These are phyloP conservation scores for Helicoverpa zea DNA, from an alignment of 1,140 invertebrate species.

Conservation along the genomic window DNA sequence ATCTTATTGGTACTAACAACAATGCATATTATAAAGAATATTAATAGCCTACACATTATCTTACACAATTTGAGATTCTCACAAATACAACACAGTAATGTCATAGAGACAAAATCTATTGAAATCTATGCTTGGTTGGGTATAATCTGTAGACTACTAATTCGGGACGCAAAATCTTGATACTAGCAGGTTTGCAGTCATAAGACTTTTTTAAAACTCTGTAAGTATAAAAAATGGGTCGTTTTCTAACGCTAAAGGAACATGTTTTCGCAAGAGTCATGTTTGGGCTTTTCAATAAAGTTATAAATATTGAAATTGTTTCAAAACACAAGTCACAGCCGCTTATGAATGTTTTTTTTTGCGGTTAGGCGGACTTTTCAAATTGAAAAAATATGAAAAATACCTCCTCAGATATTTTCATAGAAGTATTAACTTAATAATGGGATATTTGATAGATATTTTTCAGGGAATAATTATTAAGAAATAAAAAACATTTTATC, in stretches of 20 bases:
- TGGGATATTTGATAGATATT: no score
- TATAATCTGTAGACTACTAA: no score
- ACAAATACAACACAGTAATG: no score
- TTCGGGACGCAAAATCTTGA: background rate
- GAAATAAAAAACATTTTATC: background rate
- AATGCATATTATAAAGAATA: conserved; percentile 19
- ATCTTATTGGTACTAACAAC: conserved; percentile 40
- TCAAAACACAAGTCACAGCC: conserved; percentile 15
- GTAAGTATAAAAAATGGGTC: background rate
- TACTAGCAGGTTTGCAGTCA: conserved; percentile 7
- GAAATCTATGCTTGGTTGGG: no score
- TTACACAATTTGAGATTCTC: no score
- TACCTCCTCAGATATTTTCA: no score
- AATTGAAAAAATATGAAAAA: background rate
- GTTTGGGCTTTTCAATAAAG: background rate
- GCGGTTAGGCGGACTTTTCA: conserved; percentile 7
- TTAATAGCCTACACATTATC: background rate
- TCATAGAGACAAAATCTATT: no score
- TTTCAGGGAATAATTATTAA: background rate
- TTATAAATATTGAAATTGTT: background rate
- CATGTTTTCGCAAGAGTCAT: conserved; percentile 17
- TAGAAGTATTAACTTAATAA: no score
- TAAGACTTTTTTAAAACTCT: background rate
- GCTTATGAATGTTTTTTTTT: background rate
- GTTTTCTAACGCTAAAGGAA: conserved; percentile 27